Conservation (phyloP, 2,888 invertebrate species). For the Leptinotarsa rubiginosa region DNA sequence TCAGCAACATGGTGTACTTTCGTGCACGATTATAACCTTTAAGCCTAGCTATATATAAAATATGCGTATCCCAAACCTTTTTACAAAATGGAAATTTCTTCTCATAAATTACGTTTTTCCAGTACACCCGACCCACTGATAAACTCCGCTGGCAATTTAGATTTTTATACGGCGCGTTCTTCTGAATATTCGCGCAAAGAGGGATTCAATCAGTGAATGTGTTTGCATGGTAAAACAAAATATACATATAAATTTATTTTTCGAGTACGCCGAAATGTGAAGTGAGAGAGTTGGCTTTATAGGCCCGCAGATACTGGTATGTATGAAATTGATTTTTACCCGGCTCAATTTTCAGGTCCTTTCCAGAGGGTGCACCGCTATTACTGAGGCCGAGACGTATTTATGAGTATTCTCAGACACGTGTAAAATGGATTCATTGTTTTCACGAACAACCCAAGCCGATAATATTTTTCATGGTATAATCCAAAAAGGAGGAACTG, state of each 20-base stretch:
- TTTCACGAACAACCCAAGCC: too few relatives aligned
- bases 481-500: too few relatives aligned
- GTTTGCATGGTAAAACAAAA: slow-evolving; percentile 52
- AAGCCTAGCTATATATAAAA: slow-evolving; percentile 23
- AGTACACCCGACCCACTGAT: slow-evolving; percentile 41
- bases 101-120: slow-evolving; percentile 42
- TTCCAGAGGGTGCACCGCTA: not conserved
- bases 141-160: slow-evolving; percentile 43
- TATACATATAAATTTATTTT: slow-evolving; percentile 54
- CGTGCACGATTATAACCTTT: not conserved
- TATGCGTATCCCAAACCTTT: slow-evolving; percentile 17
- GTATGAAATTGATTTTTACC: not conserved
- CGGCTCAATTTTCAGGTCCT: not conserved
- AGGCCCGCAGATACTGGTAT: not conserved
- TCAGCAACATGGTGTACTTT: not conserved
- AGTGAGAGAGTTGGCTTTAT: slow-evolving; percentile 31
- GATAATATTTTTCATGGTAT: too few relatives aligned
- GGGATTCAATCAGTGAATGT: slow-evolving; percentile 53
- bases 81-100: slow-evolving; percentile 28
- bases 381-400: not conserved
- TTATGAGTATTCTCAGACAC: not conserved
- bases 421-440: not conserved
- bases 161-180: slow-evolving; percentile 42
- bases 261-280: slow-evolving; percentile 42
- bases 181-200: slow-evolving; percentile 29